Conservation (phyloP, 2,888 invertebrate genomes). For the Synanthedon tipuliformis region DNA sequence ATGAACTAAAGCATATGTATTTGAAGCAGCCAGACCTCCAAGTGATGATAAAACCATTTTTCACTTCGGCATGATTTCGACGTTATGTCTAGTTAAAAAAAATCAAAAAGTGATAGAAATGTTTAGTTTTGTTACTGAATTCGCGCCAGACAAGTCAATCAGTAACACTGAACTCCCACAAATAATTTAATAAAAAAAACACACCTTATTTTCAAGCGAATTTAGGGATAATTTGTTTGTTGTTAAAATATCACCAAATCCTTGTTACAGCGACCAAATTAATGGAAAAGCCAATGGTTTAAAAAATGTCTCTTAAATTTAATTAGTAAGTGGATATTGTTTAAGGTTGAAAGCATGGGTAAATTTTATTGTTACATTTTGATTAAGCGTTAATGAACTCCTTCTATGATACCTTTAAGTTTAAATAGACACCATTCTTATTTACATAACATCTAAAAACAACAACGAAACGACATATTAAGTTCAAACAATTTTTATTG, state of each 20-base stretch:
- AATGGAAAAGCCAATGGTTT: slow-evolving; percentile 33
- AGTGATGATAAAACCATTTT: not conserved
- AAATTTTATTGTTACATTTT: slow-evolving; percentile 15
- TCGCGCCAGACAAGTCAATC: not conserved
- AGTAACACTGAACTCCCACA: not conserved
- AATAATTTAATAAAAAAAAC: not conserved
- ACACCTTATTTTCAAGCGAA: slow-evolving; percentile 8
- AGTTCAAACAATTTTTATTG: no score
- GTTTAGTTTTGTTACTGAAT: not conserved
- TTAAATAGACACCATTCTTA: slow-evolving; percentile 15
- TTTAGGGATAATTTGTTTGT: slow-evolving; percentile 21
- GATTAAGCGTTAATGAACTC: slow-evolving; percentile 36
- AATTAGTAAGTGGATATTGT: slow-evolving; percentile 28
- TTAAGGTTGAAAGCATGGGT: slow-evolving; percentile 30
- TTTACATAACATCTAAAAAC: slow-evolving; percentile 12
- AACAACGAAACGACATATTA: not conserved
- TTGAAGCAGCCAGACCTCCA: not conserved
- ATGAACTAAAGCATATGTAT: not conserved
- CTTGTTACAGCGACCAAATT: slow-evolving; percentile 35
- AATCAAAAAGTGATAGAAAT: not conserved
- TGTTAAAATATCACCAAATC: slow-evolving; percentile 39
- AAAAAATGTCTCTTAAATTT: slow-evolving; percentile 11
- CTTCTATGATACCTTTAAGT: slow-evolving; percentile 19
- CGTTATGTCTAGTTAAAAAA: not conserved
- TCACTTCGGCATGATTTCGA: not conserved